phyloP scores from a whole-genome alignment of 2,113 vertebrate species.

The Hirundichthys speculiger region DNA sequence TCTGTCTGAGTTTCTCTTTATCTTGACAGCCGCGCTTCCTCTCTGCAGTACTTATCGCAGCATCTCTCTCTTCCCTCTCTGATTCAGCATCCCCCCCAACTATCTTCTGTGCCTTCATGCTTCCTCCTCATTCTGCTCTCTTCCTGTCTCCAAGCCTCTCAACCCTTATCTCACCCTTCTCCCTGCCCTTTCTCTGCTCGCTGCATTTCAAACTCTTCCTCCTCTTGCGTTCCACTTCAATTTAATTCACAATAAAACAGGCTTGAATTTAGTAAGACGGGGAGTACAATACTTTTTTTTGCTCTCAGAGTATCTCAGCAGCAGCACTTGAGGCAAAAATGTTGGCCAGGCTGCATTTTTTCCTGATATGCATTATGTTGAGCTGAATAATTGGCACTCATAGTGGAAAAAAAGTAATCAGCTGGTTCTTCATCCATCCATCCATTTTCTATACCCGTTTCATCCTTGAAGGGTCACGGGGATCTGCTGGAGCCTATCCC shows the following conservation, averaged over 20 bases:
- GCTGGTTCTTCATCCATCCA: too few species aligned
- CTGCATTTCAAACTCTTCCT: slow-evolving; percentile 63
- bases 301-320: slow-evolving; percentile 46
- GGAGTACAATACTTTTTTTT: slow-evolving; percentile 29
- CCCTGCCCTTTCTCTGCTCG: slow-evolving; percentile 57
- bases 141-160: slow-evolving; percentile 68
- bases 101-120: slow-evolving; percentile 59
- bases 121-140: slow-evolving; percentile 68
- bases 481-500: too few species aligned
- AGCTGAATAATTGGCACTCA: slow-evolving; percentile 50
- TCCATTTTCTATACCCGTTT: too few species aligned
- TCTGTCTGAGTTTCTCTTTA: slow-evolving; percentile 69
- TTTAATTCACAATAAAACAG: slow-evolving; percentile 71
- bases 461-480: too few species aligned
- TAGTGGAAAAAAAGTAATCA: slow-evolving; percentile 44
- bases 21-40: slow-evolving; percentile 73
- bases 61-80: slow-evolving; percentile 67
- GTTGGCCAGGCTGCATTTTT: slow-evolving; percentile 45
- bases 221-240: slow-evolving; percentile 70
- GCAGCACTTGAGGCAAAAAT: slow-evolving; percentile 61
- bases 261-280: slow-evolving; percentile 42
- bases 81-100: slow-evolving; percentile 55
- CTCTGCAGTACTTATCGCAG: slow-evolving; percentile 68
- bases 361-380: slow-evolving; percentile 59
- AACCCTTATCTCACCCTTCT: slow-evolving; percentile 61